Conservation (phyloP, 1,140 invertebrate genomes). For the Temnothorax longispinosus region DNA sequence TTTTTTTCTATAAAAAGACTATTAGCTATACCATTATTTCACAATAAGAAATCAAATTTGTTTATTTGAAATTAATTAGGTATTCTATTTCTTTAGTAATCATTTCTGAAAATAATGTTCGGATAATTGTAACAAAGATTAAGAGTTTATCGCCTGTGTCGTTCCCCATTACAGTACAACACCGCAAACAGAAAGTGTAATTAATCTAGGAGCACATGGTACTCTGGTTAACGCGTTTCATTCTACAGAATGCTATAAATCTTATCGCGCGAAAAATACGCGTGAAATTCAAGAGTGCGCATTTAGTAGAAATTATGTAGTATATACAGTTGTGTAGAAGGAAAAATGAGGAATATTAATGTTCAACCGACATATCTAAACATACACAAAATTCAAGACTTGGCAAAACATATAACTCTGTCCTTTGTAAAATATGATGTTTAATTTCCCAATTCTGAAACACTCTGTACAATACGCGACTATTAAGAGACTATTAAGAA, state of each 20-base stretch:
- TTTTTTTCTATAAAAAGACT: neutral
- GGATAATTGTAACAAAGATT: constrained; percentile 4
- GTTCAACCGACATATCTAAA: neutral
- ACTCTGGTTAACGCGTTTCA: constrained; percentile 10
- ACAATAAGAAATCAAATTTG: neutral
- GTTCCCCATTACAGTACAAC: neutral
- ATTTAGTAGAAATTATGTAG: constrained; percentile 18
- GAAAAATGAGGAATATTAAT: neutral
- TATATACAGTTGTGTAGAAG: neutral
- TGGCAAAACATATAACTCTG: neutral
- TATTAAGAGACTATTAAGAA: neutral
- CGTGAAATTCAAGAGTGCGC: neutral
- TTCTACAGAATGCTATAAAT: constrained; percentile 31
- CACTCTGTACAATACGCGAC: neutral
- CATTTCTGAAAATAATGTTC: constrained; percentile 4
- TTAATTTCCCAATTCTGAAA: neutral
- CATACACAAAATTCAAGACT: neutral
- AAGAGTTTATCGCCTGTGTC: constrained; percentile 10
- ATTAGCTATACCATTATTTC: neutral
- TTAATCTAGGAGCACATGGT: constrained; percentile 31
- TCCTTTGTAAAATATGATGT: neutral
- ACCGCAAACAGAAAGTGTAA: constrained; percentile 36
- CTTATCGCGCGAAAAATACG: constrained; percentile 12
- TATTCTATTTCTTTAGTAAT: neutral
- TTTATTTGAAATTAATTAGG: neutral